Evolutionary conservation across 2,797 vertebrate genomes (phyloP).

Genomic region (Myiotriccus ornatus): DNA sequence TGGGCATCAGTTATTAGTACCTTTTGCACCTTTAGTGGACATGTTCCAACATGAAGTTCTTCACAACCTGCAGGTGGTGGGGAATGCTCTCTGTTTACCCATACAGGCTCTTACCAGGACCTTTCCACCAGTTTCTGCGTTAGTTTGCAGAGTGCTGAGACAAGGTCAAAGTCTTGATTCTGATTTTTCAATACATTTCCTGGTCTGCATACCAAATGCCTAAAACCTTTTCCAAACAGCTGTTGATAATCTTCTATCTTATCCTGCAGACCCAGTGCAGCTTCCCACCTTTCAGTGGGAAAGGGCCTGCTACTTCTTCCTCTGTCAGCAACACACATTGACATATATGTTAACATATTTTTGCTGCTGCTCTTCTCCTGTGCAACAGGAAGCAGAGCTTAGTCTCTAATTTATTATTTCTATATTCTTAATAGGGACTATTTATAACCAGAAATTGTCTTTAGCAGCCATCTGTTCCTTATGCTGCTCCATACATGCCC

Average conservation of each 20-base stretch:
- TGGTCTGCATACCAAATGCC: neutral
- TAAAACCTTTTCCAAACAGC: neutral
- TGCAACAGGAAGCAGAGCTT: neutral
- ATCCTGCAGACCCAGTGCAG: neutral
- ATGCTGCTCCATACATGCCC: slow-evolving; percentile 26
- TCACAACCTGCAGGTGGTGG: neutral
- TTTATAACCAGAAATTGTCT: slow-evolving; percentile 33
- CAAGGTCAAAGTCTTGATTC: neutral
- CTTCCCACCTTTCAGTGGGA: neutral
- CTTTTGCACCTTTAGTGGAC: neutral
- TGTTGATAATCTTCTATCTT: neutral
- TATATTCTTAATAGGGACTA: slow-evolving; percentile 6
- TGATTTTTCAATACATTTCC: neutral
- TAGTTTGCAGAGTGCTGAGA: neutral
- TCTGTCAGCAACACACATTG: neutral
- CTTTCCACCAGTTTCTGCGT: neutral
- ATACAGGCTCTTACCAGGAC: neutral
- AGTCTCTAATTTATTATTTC: slow-evolving; percentile 16
- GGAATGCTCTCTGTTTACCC: neutral
- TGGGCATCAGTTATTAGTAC: neutral
- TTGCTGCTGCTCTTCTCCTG: neutral
- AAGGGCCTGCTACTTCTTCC: neutral
- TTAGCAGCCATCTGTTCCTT: slow-evolving; percentile 49
- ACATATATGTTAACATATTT: neutral
- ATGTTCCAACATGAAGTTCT: neutral